Evolutionary conservation across 2,113 vertebrate genomes (phyloP), one percentile per base, ranked within the genome.

Genomic region (Salvelinus alpinus): DNA sequence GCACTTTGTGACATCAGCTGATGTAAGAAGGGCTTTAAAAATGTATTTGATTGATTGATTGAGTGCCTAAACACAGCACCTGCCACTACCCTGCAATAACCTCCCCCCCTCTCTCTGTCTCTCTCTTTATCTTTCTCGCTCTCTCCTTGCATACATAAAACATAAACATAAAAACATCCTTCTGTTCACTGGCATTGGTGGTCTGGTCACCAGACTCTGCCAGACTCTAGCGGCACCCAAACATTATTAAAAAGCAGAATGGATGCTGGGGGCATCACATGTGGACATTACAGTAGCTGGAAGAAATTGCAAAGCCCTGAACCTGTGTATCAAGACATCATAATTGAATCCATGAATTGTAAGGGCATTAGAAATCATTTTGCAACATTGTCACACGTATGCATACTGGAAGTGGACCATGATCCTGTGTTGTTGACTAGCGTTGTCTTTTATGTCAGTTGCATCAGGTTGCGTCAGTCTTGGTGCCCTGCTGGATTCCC

Each of bases 401-500:
- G 77, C 71, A 54, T 84, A 75, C 74, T 85, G 80, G 71, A 70
- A 82, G 77, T 88, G 86, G 89, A 90, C 87, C 72, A 20, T 64
- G 88, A 90, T 88, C 72, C 25, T 65, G 24, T 67, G 72, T 73
- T 22, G 44, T 62, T n/a, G 59, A 62, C 80, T 90, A 90, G 89
- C 86, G 82, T 85, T 88, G 84, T 89, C 71, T 89, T 88, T 84
- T 81, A 83, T 84, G 80, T 86, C 88, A 74, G 83, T 93, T 92
- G 89, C 91, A 86, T 90, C 88, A 90, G 80, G 88, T 93, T 92
- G 85, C 89, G 86, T 92, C 91, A 92, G 83, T 24, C 73, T 78
- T 82, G 72, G 83, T 78, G 76, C 80, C 9, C 2, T 44, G 38
- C 38, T 44, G 38, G 38, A 44, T 44, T 44, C 2, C 38, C 77